Base-by-base conservation (phyloP, 2,888 invertebrate species). In the Caenorhabditis sp. region DNA sequence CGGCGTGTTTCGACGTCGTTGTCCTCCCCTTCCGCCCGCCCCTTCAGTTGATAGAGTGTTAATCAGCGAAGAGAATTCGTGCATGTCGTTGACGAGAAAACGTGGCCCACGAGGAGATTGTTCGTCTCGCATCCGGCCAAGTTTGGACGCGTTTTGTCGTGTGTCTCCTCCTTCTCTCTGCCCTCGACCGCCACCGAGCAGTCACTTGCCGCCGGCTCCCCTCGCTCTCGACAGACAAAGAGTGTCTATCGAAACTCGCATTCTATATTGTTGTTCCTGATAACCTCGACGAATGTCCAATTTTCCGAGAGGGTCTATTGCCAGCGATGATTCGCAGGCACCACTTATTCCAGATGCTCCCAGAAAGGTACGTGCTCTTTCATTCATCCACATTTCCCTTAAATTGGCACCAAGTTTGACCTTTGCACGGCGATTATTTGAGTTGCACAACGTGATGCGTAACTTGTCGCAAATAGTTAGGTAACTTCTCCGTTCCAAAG, bases 301-400 rank as follows among this genome's bases (percentile, higher is more conserved):
- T 48, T 22, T 48, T 52, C 59, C 66, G 7, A 55, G 74, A 66
- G 58, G 61, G 6, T 74, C 74, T 15, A 68, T 74, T 7, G 55
- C 72, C 37, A 72, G 72, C 50, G 72, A 72, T 62, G 74, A 74
- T 52, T 74, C 74, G 41, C 66, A 46, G 37, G 45, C 53, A n/a
- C 74, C 66, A 6, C 74, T 74, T 55, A 74, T 74, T 55, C 52
- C 58, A 20, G 66, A 66, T 55, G 66, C 39, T 2, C 41, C 59
- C 1, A 65, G 61, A 43, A 66, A 58, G 66, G 73, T 74, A 58
- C 4, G 59, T 43, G 3, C 9, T 24, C 22, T 32, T 30, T 30
- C 0, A 22, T 11, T 22, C 41, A 22, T n/a, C 13, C 32, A 13
- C 6, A 7, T 35, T 35, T 35, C 35, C 4, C n/a, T n/a, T n/a